Conservation (phyloP, 2,888 invertebrate genomes). For the Hypomecis atomaria region DNA sequence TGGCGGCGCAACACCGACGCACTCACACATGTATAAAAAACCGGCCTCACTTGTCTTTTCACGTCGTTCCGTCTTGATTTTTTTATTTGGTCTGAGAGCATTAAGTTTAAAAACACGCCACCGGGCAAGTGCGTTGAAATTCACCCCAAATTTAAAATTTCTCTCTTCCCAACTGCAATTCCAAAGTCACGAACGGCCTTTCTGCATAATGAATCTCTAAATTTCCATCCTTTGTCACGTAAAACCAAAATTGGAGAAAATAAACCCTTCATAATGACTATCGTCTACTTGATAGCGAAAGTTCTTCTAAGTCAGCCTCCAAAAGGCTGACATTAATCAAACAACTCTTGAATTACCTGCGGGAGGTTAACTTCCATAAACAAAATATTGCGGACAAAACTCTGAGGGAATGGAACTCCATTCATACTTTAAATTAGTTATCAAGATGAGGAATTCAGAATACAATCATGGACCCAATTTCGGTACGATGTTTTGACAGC, state of each 20-base stretch:
- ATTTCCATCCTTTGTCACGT: conserved; percentile 31
- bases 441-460: conserved; percentile 35
- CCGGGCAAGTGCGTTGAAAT: background rate
- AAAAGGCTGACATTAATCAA: conserved; percentile 54
- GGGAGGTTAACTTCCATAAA: conserved; percentile 49
- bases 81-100: too few species aligned
- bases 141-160: conserved; percentile 10
- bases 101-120: background rate
- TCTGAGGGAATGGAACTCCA: conserved; percentile 44
- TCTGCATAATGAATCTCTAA: conserved; percentile 28
- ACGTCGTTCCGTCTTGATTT: too few species aligned
- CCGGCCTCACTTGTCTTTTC: too few species aligned
- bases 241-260: conserved; percentile 32
- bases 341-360: conserved; percentile 52
- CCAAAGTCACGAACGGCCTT: conserved; percentile 17
- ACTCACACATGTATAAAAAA: too few species aligned
- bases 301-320: conserved; percentile 35
- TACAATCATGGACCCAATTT: conserved; percentile 32
- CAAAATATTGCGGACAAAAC: conserved; percentile 51
- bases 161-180: conserved; percentile 16
- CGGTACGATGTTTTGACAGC: conserved; percentile 23
- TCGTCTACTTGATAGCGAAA: conserved; percentile 43
- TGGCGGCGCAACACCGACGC: too few species aligned
- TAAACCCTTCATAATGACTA: conserved; percentile 39
- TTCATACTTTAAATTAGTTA: conserved; percentile 50